phyloP scores from a whole-genome alignment of 2,888 invertebrate species.

The Cataglyphis albicans region DNA sequence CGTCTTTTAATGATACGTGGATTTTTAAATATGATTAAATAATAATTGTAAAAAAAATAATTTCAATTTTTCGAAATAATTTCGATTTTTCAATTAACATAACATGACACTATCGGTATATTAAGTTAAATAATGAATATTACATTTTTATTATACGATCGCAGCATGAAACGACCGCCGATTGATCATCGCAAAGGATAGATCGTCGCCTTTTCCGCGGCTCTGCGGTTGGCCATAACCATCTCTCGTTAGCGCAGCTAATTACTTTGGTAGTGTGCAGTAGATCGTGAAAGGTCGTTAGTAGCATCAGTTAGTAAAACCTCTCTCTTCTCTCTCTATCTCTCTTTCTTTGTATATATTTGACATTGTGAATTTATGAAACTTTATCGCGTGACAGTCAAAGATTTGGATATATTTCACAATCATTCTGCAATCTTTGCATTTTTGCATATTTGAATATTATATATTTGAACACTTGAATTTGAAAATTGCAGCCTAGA shows the following conservation, averaged over 20 bases:
- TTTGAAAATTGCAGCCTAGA: neutral
- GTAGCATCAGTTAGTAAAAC: slow-evolving; percentile 64
- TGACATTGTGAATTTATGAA: slow-evolving; percentile 11
- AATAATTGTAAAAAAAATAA: too few species aligned
- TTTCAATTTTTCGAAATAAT: neutral
- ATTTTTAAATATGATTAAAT: neutral
- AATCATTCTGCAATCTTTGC: neutral
- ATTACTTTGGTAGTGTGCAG: slow-evolving; percentile 69
- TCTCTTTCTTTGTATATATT: neutral
- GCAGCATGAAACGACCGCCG: slow-evolving; percentile 44
- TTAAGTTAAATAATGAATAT: slow-evolving; percentile 29
- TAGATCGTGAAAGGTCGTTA: slow-evolving; percentile 72
- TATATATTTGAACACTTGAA: neutral
- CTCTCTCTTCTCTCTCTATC: slow-evolving; percentile 17
- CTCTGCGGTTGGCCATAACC: slow-evolving; percentile 65
- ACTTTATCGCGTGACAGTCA: slow-evolving; percentile 10
- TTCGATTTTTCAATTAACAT: neutral
- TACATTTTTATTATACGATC: slow-evolving; percentile 11
- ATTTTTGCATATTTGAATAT: neutral
- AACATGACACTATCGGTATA: neutral
- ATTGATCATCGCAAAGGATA: slow-evolving; percentile 61
- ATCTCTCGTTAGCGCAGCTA: slow-evolving; percentile 73
- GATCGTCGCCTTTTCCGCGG: slow-evolving; percentile 69
- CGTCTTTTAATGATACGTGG: neutral
- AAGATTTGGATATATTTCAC: neutral